Percentiles rank a stretch among this genome's conserved stretches.
phyloP scores from a whole-genome alignment of 1,140 invertebrate genomes.

The Bombus picipes region DNA sequence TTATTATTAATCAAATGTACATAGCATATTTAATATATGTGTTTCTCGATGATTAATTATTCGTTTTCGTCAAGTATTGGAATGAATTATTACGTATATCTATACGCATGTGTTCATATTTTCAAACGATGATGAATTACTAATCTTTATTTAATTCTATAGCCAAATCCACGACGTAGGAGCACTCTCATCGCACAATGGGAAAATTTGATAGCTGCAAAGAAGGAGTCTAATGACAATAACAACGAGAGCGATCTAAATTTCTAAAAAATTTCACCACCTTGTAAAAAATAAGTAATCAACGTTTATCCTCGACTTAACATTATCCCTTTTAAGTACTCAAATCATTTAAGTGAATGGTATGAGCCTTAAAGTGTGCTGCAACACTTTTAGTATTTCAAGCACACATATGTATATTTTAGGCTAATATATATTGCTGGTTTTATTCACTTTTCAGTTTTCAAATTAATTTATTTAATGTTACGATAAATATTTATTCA shows the following conservation, averaged over 20 bases:
- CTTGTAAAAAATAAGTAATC: background rate
- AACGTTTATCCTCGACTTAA: constrained; percentile 28
- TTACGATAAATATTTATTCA: constrained; percentile 49
- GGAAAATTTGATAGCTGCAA: constrained; percentile 81
- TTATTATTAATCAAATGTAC: background rate
- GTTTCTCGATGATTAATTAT: background rate
- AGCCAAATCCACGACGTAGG: constrained; percentile 77
- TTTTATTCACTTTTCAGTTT: constrained; percentile 31
- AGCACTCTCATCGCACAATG: constrained; percentile 83
- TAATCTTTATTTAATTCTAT: constrained; percentile 49
- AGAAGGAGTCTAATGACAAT: constrained; percentile 76
- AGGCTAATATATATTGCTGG: constrained; percentile 3
- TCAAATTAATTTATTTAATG: constrained; percentile 44
- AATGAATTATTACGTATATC: background rate
- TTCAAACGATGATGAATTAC: background rate
- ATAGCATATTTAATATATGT: background rate
- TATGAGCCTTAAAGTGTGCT: background rate
- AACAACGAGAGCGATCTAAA: constrained; percentile 71
- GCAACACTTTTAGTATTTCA: constrained; percentile 19
- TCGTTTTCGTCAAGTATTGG: no score
- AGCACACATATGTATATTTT: background rate
- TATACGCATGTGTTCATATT: background rate
- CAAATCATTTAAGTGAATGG: constrained; percentile 16
- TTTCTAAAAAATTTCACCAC: constrained; percentile 57
- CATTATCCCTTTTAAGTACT: background rate